A percentile compares a stretch with the other conserved stretches of the same genome.
phyloP scores from a whole-genome alignment of 2,888 invertebrate species.

The Patella depressa region DNA sequence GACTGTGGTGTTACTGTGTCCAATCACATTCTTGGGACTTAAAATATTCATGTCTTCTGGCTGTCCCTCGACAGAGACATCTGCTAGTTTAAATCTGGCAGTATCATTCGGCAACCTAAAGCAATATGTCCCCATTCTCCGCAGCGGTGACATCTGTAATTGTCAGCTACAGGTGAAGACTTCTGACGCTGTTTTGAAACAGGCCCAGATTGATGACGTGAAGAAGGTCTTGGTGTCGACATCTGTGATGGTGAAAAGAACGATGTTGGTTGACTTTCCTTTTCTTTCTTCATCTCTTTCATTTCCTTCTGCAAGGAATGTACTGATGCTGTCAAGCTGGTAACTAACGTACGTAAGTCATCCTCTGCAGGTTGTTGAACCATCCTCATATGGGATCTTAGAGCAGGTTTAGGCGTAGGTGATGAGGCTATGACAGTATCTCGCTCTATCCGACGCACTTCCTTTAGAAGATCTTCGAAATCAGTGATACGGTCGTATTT shows the following conservation, averaged over 20 bases:
- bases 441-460: background rate
- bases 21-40: slow-evolving; percentile 2
- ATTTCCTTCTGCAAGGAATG: background rate
- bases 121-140: background rate
- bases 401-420: background rate
- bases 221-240: no score
- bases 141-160: background rate
- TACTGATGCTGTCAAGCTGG: background rate
- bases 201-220: no score
- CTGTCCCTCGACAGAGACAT: slow-evolving; percentile 4
- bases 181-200: no score
- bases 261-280: background rate
- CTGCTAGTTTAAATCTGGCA: background rate
- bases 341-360: background rate
- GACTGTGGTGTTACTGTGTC: background rate
- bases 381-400: background rate
- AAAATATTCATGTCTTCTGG: background rate
- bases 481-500: background rate
- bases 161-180: background rate
- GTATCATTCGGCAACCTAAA: background rate
- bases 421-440: background rate
- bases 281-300: background rate
- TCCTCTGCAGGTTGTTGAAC: background rate
- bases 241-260: no score
- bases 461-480: background rate